phyloP scores from a whole-genome alignment of 2,888 invertebrate species.

The Rhagophthalmus giganteus region DNA sequence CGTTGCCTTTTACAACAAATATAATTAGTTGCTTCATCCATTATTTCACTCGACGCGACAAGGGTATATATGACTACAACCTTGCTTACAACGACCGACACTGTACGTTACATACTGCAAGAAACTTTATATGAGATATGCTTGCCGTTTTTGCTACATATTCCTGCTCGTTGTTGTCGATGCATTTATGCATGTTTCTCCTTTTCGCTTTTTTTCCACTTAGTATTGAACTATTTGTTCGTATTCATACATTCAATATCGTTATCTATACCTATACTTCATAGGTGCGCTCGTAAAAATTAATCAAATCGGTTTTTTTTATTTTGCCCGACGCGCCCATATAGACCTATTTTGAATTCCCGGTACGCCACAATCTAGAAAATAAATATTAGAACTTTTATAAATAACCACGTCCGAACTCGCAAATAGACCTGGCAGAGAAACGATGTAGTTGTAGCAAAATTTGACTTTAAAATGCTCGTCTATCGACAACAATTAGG shows the following conservation, averaged over 20 bases:
- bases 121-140: conserved; percentile 25
- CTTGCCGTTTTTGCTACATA: conserved; percentile 16
- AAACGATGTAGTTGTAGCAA: too few species aligned
- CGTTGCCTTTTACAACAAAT: conserved; percentile 46
- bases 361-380: too few species aligned
- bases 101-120: conserved; percentile 27
- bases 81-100: conserved; percentile 26
- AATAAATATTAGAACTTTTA: too few species aligned
- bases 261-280: background rate
- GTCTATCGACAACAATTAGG: too few species aligned
- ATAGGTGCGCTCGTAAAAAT: too few species aligned
- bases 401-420: too few species aligned
- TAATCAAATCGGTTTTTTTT: too few species aligned
- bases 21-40: conserved; percentile 53
- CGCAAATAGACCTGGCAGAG: too few species aligned
- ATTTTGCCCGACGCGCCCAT: too few species aligned
- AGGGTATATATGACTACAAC: conserved; percentile 33
- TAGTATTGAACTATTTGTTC: background rate
- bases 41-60: conserved; percentile 42
- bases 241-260: background rate
- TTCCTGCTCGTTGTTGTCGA: conserved; percentile 14
- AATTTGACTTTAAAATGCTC: too few species aligned
- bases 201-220: conserved; percentile 2
- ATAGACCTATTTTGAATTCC: too few species aligned
- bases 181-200: conserved; percentile 9